Evolutionary conservation across 2,888 invertebrate genomes (phyloP).

Genomic region (Oeneis ivallda): DNA sequence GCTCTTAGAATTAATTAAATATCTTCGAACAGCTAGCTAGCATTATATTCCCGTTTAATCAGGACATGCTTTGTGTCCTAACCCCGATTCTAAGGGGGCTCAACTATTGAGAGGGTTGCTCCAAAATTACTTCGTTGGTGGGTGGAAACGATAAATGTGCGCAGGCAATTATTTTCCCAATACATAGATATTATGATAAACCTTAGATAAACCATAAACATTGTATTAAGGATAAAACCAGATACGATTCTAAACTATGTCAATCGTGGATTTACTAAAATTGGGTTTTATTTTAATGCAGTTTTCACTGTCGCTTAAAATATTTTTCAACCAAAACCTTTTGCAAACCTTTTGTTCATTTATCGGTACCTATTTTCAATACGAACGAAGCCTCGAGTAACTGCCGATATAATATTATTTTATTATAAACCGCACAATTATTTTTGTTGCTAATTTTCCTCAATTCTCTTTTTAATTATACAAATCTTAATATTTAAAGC

Average conservation of each 20-base stretch:
- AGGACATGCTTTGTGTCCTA: neutral
- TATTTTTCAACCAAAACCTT: too few relatives aligned
- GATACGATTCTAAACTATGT: too few relatives aligned
- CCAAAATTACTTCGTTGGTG: too few relatives aligned
- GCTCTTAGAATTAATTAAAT: conserved; percentile 5
- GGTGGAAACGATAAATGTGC: too few relatives aligned
- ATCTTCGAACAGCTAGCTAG: neutral
- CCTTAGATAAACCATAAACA: too few relatives aligned
- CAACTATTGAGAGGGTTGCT: neutral
- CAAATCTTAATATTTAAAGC: conserved; percentile 42
- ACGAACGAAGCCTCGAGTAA: neutral
- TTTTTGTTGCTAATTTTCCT: conserved; percentile 26
- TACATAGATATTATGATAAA: too few relatives aligned
- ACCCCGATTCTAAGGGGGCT: neutral
- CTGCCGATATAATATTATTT: neutral
- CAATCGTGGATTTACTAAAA: too few relatives aligned
- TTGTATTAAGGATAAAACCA: too few relatives aligned
- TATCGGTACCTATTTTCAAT: neutral
- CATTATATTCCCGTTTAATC: neutral
- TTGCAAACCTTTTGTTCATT: too few relatives aligned
- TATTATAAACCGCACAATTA: neutral
- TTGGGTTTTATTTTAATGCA: too few relatives aligned
- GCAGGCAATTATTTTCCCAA: too few relatives aligned
- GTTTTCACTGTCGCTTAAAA: too few relatives aligned
- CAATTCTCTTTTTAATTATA: conserved; percentile 30